A percentile compares a stretch with the other conserved stretches of the same genome.
phyloP scores from a whole-genome alignment of 2,888 invertebrate species.

The Torymus tubicola region DNA sequence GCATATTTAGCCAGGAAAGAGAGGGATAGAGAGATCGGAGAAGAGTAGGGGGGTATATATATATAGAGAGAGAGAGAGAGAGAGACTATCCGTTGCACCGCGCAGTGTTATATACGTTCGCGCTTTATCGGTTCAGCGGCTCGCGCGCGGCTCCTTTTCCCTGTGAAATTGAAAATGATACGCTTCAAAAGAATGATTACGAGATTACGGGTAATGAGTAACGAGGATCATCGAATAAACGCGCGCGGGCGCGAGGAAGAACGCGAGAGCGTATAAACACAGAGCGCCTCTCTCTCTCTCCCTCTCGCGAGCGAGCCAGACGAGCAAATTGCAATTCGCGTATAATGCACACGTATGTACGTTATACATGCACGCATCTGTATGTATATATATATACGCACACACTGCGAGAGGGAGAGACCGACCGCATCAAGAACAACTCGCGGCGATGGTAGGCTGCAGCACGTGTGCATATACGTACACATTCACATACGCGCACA shows the following conservation, averaged over 20 bases:
- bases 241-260: conserved; percentile 2
- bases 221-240: conserved; percentile 41
- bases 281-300: no score
- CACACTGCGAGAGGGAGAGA: neutral
- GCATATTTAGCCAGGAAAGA: conserved; percentile 25
- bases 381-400: neutral
- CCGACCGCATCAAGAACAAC: conserved; percentile 29
- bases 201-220: conserved; percentile 50
- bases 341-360: conserved; percentile 11
- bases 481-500: neutral
- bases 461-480: neutral
- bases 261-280: neutral
- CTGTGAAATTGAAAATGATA: conserved; percentile 48
- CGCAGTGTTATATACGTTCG: no score
- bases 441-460: neutral
- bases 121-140: conserved; percentile 7
- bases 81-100: no score
- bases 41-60: no score
- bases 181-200: conserved; percentile 48
- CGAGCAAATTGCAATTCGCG: conserved; percentile 39
- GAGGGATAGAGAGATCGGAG: neutral
- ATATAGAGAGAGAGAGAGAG: neutral
- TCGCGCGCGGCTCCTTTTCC: conserved; percentile 1
- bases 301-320: no score
- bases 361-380: neutral